phyloP scores from a whole-genome alignment of 2,888 invertebrate genomes.

The Bombylius major region DNA sequence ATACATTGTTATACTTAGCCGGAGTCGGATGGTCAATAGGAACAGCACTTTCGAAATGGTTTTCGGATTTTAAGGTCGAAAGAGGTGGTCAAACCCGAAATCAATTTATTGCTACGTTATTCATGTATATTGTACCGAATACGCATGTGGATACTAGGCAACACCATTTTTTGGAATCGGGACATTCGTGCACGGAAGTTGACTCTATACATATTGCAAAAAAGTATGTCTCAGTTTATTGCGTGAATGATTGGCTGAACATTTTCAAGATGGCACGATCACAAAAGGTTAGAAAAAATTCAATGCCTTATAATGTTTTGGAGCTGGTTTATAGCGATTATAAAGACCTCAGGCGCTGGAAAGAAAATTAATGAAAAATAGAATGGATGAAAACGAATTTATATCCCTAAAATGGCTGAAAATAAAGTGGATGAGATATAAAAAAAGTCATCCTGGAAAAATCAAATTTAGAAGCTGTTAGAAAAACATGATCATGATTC shows the following conservation, averaged over 20 bases:
- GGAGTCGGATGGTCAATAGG: not conserved
- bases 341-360: not conserved
- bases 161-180: slow-evolving; percentile 1
- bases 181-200: not conserved
- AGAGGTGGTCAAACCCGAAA: not conserved
- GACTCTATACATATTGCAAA: not conserved
- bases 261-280: not conserved
- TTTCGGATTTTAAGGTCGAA: not conserved
- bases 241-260: not conserved
- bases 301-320: not conserved
- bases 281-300: not conserved
- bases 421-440: slow-evolving; percentile 2
- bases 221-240: not conserved
- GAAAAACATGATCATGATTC: no score
- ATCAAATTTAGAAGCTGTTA: no score
- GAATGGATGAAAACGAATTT: not conserved
- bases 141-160: not conserved
- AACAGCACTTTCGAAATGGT: not conserved
- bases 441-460: not conserved
- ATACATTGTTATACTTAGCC: no score
- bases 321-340: not conserved
- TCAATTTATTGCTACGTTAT: not conserved
- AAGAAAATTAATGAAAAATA: not conserved
- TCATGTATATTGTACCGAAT: not conserved
- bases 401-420: slow-evolving; percentile 1